Evolutionary conservation across 2,797 vertebrate species (phyloP), one percentile per base, ranked within the genome.

Genomic region (Rhinichthys osculus): DNA sequence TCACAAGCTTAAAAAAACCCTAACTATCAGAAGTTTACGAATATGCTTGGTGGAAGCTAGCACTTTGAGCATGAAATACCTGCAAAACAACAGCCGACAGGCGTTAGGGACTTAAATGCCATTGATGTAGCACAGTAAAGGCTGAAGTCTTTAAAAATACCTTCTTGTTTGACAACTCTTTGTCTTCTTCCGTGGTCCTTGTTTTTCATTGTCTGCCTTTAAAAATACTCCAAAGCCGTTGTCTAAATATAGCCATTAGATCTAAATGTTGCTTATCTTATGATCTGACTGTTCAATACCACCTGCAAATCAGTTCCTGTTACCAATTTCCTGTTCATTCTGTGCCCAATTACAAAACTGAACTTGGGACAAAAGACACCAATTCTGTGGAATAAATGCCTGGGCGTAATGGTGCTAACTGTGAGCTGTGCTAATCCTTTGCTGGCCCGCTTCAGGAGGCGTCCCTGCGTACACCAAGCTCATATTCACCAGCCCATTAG

Each of bases 401-500:
- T 90, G 78, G 88, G 86, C 86, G 87, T 89, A 88, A 89, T 82
- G 73, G 38, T 86, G 81, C 84, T 90, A 70, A 90, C 91, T 74
- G 81, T 78, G 81, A 54, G 50, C 62, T 66, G 73, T 30, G 38
- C 76, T 85, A 66, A 74, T 88, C 80, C 64, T 64, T 83, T 40
- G 71, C 83, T 38, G 62, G 71, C 82, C 84, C 16, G 66, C 64
- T 78, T 70, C 52, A 84, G 84, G 23, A 85, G 54, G 50, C 70
- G 40, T 78, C 77, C 74, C 82, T 88, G 70, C 40, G 38, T 71
- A 70, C 85, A 85, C 64, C 86, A 83, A 90, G 86, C 89, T 92
- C 89, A 90, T 90, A 91, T 94, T 92, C 88, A 91, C 86, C 86
- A 71, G 86, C 42, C 84, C 90, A 91, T 92, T 92, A 92, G 91